Evolutionary conservation across 37 sponge, comb jelly and placozoan genomes (phyloP).

Genomic region (Spongia lamella): DNA sequence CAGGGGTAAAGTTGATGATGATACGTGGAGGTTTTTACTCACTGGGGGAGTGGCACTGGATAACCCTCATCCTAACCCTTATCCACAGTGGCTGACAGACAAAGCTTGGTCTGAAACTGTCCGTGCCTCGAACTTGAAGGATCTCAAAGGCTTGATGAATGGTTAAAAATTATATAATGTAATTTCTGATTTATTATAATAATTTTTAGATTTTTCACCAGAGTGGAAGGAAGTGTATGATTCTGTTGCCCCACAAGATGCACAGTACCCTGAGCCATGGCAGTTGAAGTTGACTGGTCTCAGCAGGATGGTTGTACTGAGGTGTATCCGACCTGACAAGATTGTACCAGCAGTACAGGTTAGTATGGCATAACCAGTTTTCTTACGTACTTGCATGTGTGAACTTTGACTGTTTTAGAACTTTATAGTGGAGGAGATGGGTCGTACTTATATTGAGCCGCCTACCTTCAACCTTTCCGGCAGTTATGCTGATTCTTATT

Average conservation of each 20-base stretch:
- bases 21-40: conserved; percentile 93
- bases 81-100: conserved; percentile 93
- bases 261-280: conserved; percentile 79
- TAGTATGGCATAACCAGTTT: too few relatives aligned
- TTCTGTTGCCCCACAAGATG: conserved; percentile 78
- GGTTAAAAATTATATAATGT: too few relatives aligned
- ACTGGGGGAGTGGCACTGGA: conserved; percentile 99
- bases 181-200: too few relatives aligned
- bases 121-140: conserved; percentile 83
- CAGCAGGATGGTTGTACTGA: conserved; percentile 83
- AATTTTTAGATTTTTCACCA: conserved; percentile 45
- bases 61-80: conserved; percentile 97
- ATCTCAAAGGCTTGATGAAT: conserved; percentile 78
- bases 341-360: conserved; percentile 79
- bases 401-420: conserved; percentile 23
- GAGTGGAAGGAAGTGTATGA: conserved; percentile 97
- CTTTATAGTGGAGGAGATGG: conserved; percentile 89
- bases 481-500: conserved; percentile 91
- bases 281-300: conserved; percentile 70
- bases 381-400: neutral
- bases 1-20: conserved; percentile 87
- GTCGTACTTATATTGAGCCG: conserved; percentile 92
- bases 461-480: conserved; percentile 97
- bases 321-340: conserved; percentile 95
- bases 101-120: conserved; percentile 99